phyloP scores from a whole-genome alignment of 2,113 vertebrate genomes.

The Dermatemys mawii region DNA sequence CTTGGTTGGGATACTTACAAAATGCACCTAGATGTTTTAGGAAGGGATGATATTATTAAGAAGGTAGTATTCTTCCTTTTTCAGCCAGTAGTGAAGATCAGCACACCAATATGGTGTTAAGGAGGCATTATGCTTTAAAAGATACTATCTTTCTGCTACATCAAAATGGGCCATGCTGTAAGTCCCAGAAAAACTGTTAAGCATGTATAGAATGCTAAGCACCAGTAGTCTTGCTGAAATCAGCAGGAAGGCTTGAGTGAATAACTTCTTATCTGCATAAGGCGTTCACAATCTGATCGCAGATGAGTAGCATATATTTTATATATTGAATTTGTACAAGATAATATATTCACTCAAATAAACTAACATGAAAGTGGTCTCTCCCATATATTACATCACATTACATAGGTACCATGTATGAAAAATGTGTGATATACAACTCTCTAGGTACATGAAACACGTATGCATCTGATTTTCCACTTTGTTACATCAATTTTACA shows the following conservation, averaged over 20 bases:
- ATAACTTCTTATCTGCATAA: neutral
- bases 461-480: constrained; percentile 62
- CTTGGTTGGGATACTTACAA: constrained; percentile 28
- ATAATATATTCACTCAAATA: neutral
- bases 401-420: neutral
- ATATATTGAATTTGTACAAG: neutral
- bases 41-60: neutral
- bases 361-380: neutral
- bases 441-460: constrained; percentile 58
- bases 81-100: neutral
- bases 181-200: neutral
- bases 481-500: constrained; percentile 59
- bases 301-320: neutral
- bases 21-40: neutral
- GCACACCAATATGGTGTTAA: neutral
- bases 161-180: neutral
- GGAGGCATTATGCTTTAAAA: neutral
- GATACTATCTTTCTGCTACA: neutral
- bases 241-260: neutral
- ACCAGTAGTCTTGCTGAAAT: neutral
- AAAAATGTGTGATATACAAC: neutral
- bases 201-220: neutral
- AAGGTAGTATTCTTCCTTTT: neutral
- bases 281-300: neutral
- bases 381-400: constrained; percentile 24